These are phyloP conservation scores for Achatina immaculata DNA, from an alignment of 1,140 invertebrate species.

Conservation along the genomic window DNA sequence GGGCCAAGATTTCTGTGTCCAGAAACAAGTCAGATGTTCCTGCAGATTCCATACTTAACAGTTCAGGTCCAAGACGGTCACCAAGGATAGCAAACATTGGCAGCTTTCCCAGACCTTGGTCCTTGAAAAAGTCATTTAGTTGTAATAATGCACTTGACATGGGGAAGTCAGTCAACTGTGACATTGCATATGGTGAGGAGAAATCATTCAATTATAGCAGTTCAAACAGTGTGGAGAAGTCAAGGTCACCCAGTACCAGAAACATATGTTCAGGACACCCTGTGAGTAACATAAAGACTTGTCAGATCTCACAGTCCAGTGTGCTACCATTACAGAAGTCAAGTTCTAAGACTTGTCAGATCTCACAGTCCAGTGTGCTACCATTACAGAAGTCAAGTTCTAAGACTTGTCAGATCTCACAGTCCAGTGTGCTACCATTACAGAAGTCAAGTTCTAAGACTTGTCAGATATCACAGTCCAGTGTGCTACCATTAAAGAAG, in stretches of 20 bases:
- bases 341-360: neutral
- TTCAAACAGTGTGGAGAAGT: too few relatives aligned
- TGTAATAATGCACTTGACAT: neutral
- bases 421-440: neutral
- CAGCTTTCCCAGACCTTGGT: neutral
- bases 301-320: too few relatives aligned
- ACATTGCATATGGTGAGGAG: neutral
- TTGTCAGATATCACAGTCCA: neutral
- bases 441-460: neutral
- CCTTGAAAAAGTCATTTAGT: constrained; percentile 11
- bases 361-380: neutral
- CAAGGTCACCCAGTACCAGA: too few relatives aligned
- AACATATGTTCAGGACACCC: too few relatives aligned
- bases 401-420: neutral
- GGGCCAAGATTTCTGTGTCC: neutral
- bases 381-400: neutral
- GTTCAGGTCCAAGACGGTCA: neutral
- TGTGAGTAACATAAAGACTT: too few relatives aligned
- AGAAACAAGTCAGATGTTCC: too few relatives aligned
- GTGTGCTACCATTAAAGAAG: neutral
- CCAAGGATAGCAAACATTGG: neutral
- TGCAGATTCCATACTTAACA: neutral
- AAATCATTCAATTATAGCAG: neutral
- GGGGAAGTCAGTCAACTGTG: neutral
- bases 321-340: neutral